Evolutionary conservation across 2,888 invertebrate species (phyloP).

Genomic region (Leuctra nigra): DNA sequence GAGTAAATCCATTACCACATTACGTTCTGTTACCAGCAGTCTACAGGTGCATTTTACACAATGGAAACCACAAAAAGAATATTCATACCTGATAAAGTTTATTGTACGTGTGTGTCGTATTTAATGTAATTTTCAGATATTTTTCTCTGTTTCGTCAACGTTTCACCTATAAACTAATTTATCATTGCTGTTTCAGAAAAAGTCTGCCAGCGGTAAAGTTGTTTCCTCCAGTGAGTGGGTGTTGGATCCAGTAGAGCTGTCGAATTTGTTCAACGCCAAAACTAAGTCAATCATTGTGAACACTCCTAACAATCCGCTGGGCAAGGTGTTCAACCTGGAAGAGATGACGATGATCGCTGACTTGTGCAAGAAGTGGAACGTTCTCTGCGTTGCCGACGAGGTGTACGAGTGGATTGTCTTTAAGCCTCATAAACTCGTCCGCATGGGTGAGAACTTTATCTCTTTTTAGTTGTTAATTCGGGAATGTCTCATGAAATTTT

Average conservation of each 20-base stretch:
- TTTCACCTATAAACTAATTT: too few species aligned
- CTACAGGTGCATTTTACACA: too few species aligned
- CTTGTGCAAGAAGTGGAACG: slow-evolving; percentile 87
- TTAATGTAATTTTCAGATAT: too few species aligned
- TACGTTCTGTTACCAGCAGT: too few species aligned
- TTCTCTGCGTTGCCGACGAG: slow-evolving; percentile 90
- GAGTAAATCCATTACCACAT: too few species aligned
- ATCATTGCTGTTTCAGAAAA: slow-evolving; percentile 40
- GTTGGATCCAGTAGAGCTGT: slow-evolving; percentile 74
- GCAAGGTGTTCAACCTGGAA: slow-evolving; percentile 71
- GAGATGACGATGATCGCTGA: slow-evolving; percentile 75
- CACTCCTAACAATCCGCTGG: slow-evolving; percentile 96
- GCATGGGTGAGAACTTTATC: slow-evolving; percentile 72
- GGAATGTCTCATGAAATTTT: too few species aligned
- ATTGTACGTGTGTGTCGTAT: too few species aligned
- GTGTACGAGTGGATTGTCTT: slow-evolving; percentile 98
- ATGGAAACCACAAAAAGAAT: too few species aligned
- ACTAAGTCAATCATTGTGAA: slow-evolving; percentile 96
- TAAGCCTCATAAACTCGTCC: slow-evolving; percentile 71
- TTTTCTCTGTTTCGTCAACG: too few species aligned
- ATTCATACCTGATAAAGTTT: too few species aligned
- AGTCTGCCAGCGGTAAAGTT: slow-evolving; percentile 46
- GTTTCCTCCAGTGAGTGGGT: slow-evolving; percentile 88
- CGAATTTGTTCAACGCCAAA: slow-evolving; percentile 69
- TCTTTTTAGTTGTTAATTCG: too few species aligned